A percentile compares a stretch with the other conserved stretches of the same genome.
These are phyloP conservation scores for Otus sunia DNA, from an alignment of 2,113 vertebrate species.

Conservation along the genomic window DNA sequence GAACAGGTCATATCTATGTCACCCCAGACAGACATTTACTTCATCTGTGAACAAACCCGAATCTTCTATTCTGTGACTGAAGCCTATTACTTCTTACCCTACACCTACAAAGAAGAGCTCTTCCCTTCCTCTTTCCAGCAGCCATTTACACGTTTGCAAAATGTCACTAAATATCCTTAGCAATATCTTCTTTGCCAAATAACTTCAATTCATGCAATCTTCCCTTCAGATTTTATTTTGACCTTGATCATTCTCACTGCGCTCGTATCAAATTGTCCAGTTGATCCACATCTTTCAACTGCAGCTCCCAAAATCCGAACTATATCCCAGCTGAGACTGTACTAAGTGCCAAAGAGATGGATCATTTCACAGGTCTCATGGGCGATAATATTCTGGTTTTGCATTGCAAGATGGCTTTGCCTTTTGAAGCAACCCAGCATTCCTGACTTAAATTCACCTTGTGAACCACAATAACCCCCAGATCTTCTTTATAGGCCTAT, in stretches of 20 bases:
- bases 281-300: neutral
- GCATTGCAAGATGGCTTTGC: neutral
- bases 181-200: neutral
- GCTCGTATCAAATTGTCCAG: neutral
- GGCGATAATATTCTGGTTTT: neutral
- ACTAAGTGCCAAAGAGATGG: neutral
- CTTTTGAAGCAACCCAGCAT: neutral
- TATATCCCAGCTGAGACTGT: neutral
- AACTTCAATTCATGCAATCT: neutral
- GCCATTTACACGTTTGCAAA: neutral
- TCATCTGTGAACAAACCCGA: neutral
- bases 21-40: neutral
- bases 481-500: neutral
- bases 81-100: neutral
- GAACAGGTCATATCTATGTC: neutral
- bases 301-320: neutral
- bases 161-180: neutral
- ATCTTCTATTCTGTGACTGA: neutral
- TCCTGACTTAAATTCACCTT: neutral
- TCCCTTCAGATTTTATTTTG: neutral
- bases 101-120: neutral
- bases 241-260: neutral
- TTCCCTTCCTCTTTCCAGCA: neutral
- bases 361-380: neutral
- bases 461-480: neutral